Conservation (phyloP, 2,113 vertebrate genomes). For the Silurus glanis region DNA sequence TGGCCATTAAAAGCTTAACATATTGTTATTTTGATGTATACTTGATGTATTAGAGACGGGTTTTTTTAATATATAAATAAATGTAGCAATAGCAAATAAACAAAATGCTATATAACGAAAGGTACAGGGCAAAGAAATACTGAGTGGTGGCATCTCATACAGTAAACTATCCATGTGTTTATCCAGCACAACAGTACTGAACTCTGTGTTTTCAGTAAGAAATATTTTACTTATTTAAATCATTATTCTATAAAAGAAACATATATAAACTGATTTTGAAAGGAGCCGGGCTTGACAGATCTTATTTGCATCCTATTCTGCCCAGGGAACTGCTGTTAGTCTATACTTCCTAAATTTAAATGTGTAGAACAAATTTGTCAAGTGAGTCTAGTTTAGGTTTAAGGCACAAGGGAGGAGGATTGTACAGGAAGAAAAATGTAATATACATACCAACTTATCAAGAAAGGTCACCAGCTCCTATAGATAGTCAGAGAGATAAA, state of each 20-base stretch:
- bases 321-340: background rate
- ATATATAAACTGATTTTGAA: background rate
- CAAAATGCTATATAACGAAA: background rate
- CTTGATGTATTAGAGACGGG: background rate
- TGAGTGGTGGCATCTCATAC: background rate
- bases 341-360: background rate
- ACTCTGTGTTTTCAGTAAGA: background rate
- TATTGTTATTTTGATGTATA: background rate
- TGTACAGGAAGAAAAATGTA: background rate
- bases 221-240: background rate
- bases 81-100: background rate
- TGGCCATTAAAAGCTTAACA: no score
- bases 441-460: conserved; percentile 69
- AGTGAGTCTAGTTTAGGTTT: background rate
- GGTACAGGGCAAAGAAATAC: background rate
- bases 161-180: background rate
- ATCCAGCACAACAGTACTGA: background rate
- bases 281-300: background rate
- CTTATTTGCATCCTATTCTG: conserved; percentile 1
- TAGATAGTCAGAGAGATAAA: conserved; percentile 19
- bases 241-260: background rate
- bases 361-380: background rate
- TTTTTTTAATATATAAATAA: background rate
- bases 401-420: background rate
- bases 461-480: conserved; percentile 70